Conservation (phyloP, 2,113 vertebrate genomes). For the Thymallus thymallus region DNA sequence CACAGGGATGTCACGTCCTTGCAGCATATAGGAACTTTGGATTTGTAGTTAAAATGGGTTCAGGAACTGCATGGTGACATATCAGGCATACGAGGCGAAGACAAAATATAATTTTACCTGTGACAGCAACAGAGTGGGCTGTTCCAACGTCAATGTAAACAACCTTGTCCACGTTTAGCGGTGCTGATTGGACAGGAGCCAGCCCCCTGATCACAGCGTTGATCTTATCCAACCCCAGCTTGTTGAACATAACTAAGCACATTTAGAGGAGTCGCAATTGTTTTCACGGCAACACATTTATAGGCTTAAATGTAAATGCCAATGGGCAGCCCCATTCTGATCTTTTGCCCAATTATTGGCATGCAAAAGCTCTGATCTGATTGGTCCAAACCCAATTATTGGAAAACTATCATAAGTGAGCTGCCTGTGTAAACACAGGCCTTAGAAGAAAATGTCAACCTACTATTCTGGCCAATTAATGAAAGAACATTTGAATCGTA, state of each 20-base stretch:
- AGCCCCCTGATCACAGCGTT: too few species aligned
- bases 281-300: not conserved
- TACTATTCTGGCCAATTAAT: not conserved
- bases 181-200: constrained; percentile 80
- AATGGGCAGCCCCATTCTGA: too few species aligned
- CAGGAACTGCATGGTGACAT: not conserved
- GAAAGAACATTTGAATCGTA: not conserved
- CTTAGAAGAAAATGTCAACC: too few species aligned
- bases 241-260: constrained; percentile 84
- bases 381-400: too few species aligned
- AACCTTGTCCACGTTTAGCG: constrained; percentile 80
- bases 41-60: not conserved
- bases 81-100: not conserved
- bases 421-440: too few species aligned
- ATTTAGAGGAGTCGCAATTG: not conserved
- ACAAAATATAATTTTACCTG: constrained; percentile 72
- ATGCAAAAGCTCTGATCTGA: too few species aligned
- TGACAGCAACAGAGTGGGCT: constrained; percentile 89
- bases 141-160: constrained; percentile 90
- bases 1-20: too few species aligned
- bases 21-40: not conserved
- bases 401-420: too few species aligned
- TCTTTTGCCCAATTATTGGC: too few species aligned
- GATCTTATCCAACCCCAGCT: constrained; percentile 86
- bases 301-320: too few species aligned